Evolutionary conservation across 2,797 vertebrate species (phyloP).

Genomic region (Pseudotriccus pelzelni): DNA sequence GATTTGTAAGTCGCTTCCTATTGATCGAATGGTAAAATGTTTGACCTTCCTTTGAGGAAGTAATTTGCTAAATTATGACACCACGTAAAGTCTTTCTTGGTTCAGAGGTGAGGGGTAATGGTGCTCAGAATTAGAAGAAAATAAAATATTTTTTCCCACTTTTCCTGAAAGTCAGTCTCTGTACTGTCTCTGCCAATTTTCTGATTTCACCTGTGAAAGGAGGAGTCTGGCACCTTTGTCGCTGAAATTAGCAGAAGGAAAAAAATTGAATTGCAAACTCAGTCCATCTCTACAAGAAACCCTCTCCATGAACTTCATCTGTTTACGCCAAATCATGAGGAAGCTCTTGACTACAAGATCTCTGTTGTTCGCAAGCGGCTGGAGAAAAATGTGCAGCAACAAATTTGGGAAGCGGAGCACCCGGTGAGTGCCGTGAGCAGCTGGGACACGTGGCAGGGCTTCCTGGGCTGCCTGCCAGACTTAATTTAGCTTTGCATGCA

Average conservation of each 20-base stretch:
- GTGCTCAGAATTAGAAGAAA: not conserved
- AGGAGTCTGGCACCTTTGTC: not conserved
- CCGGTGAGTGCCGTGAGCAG: not conserved
- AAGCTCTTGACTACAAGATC: not conserved
- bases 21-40: constrained; percentile 85
- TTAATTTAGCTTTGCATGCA: constrained; percentile 5
- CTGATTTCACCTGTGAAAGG: not conserved
- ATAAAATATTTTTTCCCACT: not conserved
- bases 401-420: not conserved
- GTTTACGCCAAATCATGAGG: not conserved
- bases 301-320: not conserved
- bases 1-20: constrained; percentile 90
- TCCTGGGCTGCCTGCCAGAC: constrained; percentile 29
- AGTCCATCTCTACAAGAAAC: not conserved
- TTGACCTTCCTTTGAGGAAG: constrained; percentile 85
- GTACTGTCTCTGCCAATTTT: not conserved
- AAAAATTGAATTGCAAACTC: not conserved
- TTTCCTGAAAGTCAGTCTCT: constrained; percentile 14
- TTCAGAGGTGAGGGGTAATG: constrained; percentile 75
- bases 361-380: not conserved
- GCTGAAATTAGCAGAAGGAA: not conserved
- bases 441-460: constrained; percentile 25
- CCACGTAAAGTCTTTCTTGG: constrained; percentile 70
- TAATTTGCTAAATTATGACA: constrained; percentile 81
- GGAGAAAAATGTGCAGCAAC: not conserved